Evolutionary conservation across 1,140 invertebrate genomes (phyloP), one percentile per base, ranked within the genome.

Genomic region (Centruroides vittatus): DNA sequence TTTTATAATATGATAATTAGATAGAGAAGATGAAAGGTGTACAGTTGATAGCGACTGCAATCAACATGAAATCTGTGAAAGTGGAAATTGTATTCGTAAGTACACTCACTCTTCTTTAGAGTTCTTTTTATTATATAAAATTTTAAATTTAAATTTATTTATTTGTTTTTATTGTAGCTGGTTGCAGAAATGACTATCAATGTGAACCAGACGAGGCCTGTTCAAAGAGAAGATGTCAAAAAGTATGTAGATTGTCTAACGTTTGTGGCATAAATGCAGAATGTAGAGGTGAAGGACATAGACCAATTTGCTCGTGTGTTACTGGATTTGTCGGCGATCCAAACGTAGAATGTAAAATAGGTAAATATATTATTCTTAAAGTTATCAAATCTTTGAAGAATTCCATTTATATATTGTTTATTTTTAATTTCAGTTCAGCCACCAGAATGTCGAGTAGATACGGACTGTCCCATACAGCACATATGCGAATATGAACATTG

Each of bases 271-370:
- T 78, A 7, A 67, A 71, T 57, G 67, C 69, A 49, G 47, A 62
- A 8, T 72, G 70, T 57, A 57, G 60, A 47, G 62, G 64, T 23
- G 65, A 62, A 41, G 66, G 66, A 36, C 70, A 70, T 58, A 58
- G 63, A 11, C 70, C 71, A 36, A 67, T 69, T n/a, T 73, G 70
- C 52, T 61, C 55, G 47, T 73, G 72, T 56, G 59, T 58, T 49
- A 82, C 54, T 1, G 66, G 67, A 52, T 52, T 61, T 46, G 52
- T 61, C 51, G 62, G 69, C 56, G 66, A 67, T 65, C 57, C 66
- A 34, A 81, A 86, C 70, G 75, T 86, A 46, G 86, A 90, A 70
- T 94, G 90, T 70, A 81, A 86, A 72, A 88, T 85, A 80, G 86
- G 88, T 91, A 81, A 81, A 81, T 53, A 5, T 41, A 8, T 41